Conservation (phyloP, 2,797 vertebrate genomes). For the Pempheris klunzingeri region DNA sequence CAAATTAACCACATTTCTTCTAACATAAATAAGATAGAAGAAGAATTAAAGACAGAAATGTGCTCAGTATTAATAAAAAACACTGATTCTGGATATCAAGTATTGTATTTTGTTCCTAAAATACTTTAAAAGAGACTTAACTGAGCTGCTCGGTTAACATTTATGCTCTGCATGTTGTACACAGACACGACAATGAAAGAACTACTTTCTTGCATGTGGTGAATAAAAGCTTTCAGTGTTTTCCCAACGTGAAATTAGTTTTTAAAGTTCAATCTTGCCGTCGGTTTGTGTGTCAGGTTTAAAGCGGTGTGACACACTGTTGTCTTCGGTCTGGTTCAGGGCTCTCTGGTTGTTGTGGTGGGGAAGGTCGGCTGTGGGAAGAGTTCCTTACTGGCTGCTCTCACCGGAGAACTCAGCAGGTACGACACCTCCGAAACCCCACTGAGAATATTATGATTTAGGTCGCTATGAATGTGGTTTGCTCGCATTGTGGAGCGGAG, state of each 20-base stretch:
- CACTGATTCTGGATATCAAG: not conserved
- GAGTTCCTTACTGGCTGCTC: conserved; percentile 92
- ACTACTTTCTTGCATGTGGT: not conserved
- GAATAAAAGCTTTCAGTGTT: not conserved
- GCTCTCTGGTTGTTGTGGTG: conserved; percentile 91
- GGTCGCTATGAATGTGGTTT: not conserved
- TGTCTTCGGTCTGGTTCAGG: conserved; percentile 79
- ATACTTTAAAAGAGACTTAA: not conserved
- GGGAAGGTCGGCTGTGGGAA: conserved; percentile 98
- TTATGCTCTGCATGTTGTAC: not conserved
- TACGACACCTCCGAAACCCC: conserved; percentile 61
- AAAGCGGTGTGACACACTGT: not conserved
- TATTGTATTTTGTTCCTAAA: not conserved
- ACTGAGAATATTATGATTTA: not conserved
- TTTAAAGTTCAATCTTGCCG: not conserved
- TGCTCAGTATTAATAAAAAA: not conserved
- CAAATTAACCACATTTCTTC: not conserved
- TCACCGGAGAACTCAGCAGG: conserved; percentile 95
- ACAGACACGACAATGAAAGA: not conserved
- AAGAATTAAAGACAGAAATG: not conserved
- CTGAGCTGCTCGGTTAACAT: not conserved
- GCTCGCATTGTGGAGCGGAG: not conserved
- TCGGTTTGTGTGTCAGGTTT: not conserved
- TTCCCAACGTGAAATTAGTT: not conserved
- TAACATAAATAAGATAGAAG: not conserved